A percentile compares a stretch with the other conserved stretches of the same genome.
These are phyloP conservation scores for Deroplatys truncata DNA, from an alignment of 2,888 invertebrate species.

Conservation along the genomic window DNA sequence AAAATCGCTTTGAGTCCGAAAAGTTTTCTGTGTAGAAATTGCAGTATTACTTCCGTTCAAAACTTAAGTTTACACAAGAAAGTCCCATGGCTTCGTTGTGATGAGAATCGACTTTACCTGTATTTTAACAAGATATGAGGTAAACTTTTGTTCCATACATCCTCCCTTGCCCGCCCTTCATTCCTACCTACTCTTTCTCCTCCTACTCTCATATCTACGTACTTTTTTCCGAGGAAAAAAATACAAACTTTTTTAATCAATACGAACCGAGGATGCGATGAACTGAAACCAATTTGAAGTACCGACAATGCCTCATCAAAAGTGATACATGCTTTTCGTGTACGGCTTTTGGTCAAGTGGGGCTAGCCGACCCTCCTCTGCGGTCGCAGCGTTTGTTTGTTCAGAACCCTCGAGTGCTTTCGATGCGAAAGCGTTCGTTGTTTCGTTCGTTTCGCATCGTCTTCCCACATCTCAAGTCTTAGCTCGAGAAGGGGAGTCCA, in stretches of 20 bases:
- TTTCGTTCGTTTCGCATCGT: background rate
- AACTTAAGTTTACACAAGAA: background rate
- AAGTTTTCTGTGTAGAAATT: too few relatives aligned
- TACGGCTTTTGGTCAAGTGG: background rate
- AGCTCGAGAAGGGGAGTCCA: background rate
- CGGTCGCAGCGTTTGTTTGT: background rate
- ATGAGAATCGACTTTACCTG: background rate
- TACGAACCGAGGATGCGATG: conserved; percentile 22
- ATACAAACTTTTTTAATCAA: conserved; percentile 28
- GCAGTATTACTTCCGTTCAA: too few relatives aligned
- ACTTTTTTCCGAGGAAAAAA: conserved; percentile 1
- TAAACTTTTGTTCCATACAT: conserved; percentile 12
- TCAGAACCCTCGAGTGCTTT: background rate
- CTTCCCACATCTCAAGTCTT: background rate
- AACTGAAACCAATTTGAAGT: conserved; percentile 20
- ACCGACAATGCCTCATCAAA: conserved; percentile 3
- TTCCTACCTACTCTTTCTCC: background rate
- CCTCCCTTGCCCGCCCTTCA: background rate
- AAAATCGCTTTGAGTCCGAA: too few relatives aligned
- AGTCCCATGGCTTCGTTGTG: background rate
- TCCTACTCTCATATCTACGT: conserved; percentile 11
- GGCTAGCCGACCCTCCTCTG: background rate
- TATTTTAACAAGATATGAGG: conserved; percentile 16
- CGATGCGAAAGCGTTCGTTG: background rate
- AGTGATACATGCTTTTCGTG: background rate